Evolutionary conservation across 2,888 invertebrate species (phyloP), one percentile per base, ranked within the genome.

Genomic region (Scaptomyza flava): DNA sequence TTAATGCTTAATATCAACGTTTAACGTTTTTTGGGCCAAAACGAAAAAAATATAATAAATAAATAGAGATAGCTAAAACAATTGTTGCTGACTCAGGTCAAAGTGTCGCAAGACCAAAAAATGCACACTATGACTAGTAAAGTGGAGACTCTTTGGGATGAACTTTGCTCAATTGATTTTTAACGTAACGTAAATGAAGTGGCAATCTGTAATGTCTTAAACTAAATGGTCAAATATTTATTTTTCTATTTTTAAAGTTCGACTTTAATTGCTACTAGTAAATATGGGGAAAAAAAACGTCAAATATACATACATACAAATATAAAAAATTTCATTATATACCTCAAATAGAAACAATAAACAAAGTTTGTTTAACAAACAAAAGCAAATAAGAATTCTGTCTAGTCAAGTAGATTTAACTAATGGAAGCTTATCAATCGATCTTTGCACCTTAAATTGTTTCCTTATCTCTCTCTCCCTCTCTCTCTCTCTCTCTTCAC

Each of bases 81-180:
- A 48, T 72, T 57, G 51, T 61, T 77, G 81, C 81, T 81, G 84
- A 81, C 77, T 84, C 60, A 66, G 66, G 48, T 57, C 27, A 56
- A 71, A 38, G 70, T 48, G 54, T 65, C 43, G 71, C 60, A 33
- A 33, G 6, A 38, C 3, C 7, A 38, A 14, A 60, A 66, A 73
- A 61, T 79, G 68, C 71, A 76, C 70, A 81, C 61, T 43, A 34
- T 27, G 59, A 46, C 14, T 53, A 61, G 48, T 42, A 58, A 50
- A 51, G 51, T 33, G 8, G 7, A 48, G 5, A 12, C 33, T 11
- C 14, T 17, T 14, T 2, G 6, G 27, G 6, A 27, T 2, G 27
- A 47, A 47, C 6, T 33, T 6, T 11, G 41, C 17, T 17, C 9
- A 4, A 41, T 17, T 41, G 14, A 1, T 14, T 14, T 7, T 38